Conservation (phyloP, 2,797 vertebrate genomes). For the Coilia nasus region DNA sequence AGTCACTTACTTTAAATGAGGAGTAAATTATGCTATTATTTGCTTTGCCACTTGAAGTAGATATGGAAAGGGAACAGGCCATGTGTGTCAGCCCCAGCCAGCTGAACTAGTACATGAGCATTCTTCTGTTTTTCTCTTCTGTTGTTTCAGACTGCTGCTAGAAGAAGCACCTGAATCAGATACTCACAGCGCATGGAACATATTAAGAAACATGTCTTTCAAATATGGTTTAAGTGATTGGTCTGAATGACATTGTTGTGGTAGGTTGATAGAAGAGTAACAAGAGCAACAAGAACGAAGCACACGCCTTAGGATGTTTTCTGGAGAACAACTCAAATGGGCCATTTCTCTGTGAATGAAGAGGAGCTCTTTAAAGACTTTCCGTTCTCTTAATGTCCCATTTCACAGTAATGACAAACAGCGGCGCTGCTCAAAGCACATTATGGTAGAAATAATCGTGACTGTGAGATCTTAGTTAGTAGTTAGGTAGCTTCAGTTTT, state of each 20-base stretch:
- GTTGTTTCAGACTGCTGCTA: too few species aligned
- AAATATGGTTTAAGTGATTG: neutral
- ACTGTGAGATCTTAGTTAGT: too few species aligned
- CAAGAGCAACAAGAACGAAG: neutral
- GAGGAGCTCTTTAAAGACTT: neutral
- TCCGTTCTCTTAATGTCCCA: neutral
- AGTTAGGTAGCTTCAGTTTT: too few species aligned
- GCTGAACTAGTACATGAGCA: neutral
- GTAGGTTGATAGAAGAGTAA: neutral
- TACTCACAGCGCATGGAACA: too few species aligned
- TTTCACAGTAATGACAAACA: neutral
- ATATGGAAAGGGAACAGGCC: neutral
- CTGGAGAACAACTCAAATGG: neutral
- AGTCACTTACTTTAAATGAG: conserved; percentile 8
- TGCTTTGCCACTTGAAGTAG: neutral
- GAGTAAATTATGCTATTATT: neutral
- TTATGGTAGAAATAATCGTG: too few species aligned
- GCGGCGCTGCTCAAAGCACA: too few species aligned
- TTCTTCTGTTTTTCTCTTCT: neutral
- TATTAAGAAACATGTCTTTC: too few species aligned
- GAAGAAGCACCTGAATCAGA: too few species aligned
- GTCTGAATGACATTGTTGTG: neutral
- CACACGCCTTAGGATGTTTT: neutral
- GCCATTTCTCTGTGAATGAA: neutral
- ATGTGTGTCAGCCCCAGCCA: neutral